Evolutionary conservation across 1,140 invertebrate species (phyloP), one percentile per base, ranked within the genome.

Genomic region (Hypothenemus hampei): DNA sequence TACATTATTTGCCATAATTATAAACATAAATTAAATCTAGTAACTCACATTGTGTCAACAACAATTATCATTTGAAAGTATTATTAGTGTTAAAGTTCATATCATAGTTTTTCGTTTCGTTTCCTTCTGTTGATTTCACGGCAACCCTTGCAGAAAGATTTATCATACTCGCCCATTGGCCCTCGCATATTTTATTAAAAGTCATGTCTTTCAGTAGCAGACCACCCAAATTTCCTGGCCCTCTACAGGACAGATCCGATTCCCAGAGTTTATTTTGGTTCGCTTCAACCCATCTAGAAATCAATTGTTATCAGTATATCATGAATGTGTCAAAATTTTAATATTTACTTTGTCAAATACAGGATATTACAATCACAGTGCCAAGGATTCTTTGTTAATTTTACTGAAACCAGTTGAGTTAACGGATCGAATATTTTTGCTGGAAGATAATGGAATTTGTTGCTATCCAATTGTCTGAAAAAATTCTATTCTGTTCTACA

Each of bases 151-250:
- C 84, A 0, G 81, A 78, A 0, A 88, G 69, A 49, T 85, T 85
- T 3, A 83, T 77, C 86, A 89, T 89, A 56, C 86, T 89, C 10
- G 87, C 87, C 87, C 87, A 90, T 58, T 90, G 86, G 0, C 86
- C 87, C 8, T 87, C 79, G 61, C 88, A 92, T 7, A 91, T 77
- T 62, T 87, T 84, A 35, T 87, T 82, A 58, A 89, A 90, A n/a
- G 81, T 83, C 63, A 91, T 73, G 24, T 81, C 79, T 52, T 82
- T 78, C 21, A 90, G 68, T 4, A 78, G 75, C 51, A 80, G 78
- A 0, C 86, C 86, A 24, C 83, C 83, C 0, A 88, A 69, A 47
- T 81, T 79, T 37, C 83, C 85, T 0, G 89, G 89, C 0, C 86
- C 85, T 10, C 83, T 77, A 59, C 89, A 92, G 6, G 82, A 78